phyloP scores from a whole-genome alignment of 2,797 vertebrate genomes.

The Acanthurus tractus region DNA sequence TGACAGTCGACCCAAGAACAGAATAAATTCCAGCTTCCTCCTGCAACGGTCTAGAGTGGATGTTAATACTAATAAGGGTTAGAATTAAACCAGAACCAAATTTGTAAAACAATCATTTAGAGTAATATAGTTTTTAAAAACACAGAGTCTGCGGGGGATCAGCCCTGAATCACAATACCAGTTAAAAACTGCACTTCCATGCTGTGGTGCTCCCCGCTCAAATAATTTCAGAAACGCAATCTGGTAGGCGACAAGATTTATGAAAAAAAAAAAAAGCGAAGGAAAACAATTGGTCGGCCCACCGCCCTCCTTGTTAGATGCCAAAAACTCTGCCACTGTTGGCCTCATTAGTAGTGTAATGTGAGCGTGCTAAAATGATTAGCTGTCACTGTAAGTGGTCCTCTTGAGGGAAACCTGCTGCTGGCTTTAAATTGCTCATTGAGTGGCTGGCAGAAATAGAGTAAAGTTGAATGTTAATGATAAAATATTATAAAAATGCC shows the following conservation, averaged over 20 bases:
- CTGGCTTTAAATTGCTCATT: slow-evolving; percentile 26
- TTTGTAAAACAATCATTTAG: background rate
- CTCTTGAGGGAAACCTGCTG: slow-evolving; percentile 30
- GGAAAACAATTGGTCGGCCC: slow-evolving; percentile 22
- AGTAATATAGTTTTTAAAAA: background rate
- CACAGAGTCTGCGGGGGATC: background rate
- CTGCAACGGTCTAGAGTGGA: background rate
- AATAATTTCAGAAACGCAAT: slow-evolving; percentile 25
- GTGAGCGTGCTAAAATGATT: slow-evolving; percentile 61
- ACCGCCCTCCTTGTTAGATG: slow-evolving; percentile 49
- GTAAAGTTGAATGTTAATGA: background rate
- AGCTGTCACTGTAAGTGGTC: slow-evolving; percentile 50
- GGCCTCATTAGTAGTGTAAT: slow-evolving; percentile 60
- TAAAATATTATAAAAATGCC: background rate
- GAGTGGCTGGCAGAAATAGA: slow-evolving; percentile 24
- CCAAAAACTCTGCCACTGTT: slow-evolving; percentile 34
- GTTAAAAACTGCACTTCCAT: background rate
- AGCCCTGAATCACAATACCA: slow-evolving; percentile 2
- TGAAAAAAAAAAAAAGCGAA: slow-evolving; percentile 25
- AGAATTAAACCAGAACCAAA: background rate
- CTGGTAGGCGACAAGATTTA: slow-evolving; percentile 51
- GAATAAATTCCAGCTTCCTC: background rate
- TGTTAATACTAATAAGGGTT: background rate
- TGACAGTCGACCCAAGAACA: background rate
- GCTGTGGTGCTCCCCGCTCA: background rate